Percentiles rank a stretch among this genome's conserved stretches.
Evolutionary conservation across 2,113 vertebrate genomes (phyloP).

Genomic region (Bambusicola thoracicus): DNA sequence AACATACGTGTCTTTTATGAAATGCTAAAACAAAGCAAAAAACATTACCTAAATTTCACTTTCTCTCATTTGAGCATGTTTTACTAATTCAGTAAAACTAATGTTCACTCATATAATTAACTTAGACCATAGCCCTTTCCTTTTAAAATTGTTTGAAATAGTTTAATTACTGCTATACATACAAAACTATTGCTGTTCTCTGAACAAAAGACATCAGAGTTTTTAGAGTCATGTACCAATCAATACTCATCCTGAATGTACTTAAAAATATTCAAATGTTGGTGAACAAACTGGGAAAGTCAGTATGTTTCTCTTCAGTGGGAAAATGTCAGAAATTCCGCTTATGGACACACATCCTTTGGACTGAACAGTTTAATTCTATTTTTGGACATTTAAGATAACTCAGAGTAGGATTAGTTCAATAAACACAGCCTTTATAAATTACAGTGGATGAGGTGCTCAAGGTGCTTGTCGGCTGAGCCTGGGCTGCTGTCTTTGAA

Average conservation of each 20-base stretch:
- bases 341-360: background rate
- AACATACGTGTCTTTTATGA: background rate
- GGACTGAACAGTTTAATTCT: background rate
- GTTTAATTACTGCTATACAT: background rate
- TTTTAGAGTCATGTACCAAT: background rate
- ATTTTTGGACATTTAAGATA: background rate
- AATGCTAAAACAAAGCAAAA: background rate
- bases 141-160: background rate
- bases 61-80: background rate
- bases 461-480: background rate
- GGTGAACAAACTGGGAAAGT: background rate
- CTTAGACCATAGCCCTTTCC: background rate
- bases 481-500: background rate
- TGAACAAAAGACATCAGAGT: background rate
- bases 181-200: background rate
- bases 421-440: background rate
- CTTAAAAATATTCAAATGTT: background rate
- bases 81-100: background rate
- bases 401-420: background rate
- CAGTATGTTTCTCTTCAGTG: background rate
- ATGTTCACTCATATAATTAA: background rate
- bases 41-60: background rate
- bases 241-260: background rate
- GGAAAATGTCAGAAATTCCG: background rate
- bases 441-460: background rate